phyloP scores from a whole-genome alignment of 2,113 vertebrate species.

The Siniperca chuatsi region DNA sequence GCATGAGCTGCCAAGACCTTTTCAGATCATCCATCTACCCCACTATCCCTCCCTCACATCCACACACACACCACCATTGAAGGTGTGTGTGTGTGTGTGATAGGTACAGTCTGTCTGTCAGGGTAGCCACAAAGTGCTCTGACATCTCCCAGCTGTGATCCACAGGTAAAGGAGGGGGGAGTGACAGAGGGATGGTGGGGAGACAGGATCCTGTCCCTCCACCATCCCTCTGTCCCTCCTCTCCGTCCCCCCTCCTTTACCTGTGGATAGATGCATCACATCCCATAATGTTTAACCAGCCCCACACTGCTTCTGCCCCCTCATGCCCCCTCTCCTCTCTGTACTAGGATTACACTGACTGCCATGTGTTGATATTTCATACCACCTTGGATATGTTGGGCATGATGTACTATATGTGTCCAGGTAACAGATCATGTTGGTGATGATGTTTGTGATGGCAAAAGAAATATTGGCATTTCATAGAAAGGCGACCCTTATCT shows the following conservation, averaged over 20 bases:
- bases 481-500: neutral
- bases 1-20: slow-evolving; percentile 51
- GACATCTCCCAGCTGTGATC: slow-evolving; percentile 67
- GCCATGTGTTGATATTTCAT: neutral
- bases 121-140: slow-evolving; percentile 46
- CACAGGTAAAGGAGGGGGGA: neutral
- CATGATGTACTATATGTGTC: neutral
- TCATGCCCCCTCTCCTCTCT: neutral
- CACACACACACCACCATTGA: slow-evolving; percentile 15
- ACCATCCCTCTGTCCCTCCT: neutral
- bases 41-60: neutral
- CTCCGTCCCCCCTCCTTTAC: slow-evolving; percentile 2
- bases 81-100: slow-evolving; percentile 17
- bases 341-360: slow-evolving; percentile 1
- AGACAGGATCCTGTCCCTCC: neutral
- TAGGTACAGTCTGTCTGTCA: slow-evolving; percentile 66
- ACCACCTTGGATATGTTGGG: neutral
- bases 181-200: no score
- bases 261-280: slow-evolving; percentile 52
- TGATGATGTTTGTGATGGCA: neutral
- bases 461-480: neutral
- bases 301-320: neutral
- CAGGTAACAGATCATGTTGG: neutral
- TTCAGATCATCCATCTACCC: slow-evolving; percentile 47
- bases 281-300: slow-evolving; percentile 42